These are phyloP conservation scores for Campoletis sonorensis DNA, from an alignment of 1,140 invertebrate genomes.

Conservation along the genomic window DNA sequence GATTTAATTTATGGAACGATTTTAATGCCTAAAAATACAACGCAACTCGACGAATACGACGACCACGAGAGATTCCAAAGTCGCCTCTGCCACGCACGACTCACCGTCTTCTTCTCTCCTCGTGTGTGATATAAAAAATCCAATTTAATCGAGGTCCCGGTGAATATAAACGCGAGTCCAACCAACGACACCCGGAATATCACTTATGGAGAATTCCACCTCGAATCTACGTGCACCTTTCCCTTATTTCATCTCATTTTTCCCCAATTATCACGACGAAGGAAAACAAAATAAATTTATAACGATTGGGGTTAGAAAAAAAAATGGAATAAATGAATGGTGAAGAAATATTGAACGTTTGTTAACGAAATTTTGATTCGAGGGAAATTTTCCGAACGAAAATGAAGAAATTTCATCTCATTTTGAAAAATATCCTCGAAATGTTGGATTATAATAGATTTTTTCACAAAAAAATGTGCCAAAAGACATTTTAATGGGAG, in stretches of 20 bases:
- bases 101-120: not conserved
- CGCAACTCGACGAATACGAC: constrained; percentile 21
- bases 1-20: constrained; percentile 50
- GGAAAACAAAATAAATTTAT: too few relatives aligned
- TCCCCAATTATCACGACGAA: too few relatives aligned
- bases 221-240: not conserved
- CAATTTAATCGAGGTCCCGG: constrained; percentile 39
- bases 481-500: too few relatives aligned
- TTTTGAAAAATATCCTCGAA: too few relatives aligned
- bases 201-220: not conserved
- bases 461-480: too few relatives aligned
- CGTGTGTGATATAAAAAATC: constrained; percentile 41
- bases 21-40: constrained; percentile 49
- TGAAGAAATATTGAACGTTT: not conserved
- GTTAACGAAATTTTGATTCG: too few relatives aligned
- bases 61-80: constrained; percentile 30
- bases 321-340: not conserved
- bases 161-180: constrained; percentile 5
- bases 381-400: too few relatives aligned
- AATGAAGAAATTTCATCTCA: too few relatives aligned
- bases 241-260: too few relatives aligned
- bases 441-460: too few relatives aligned
- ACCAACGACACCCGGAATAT: not conserved
- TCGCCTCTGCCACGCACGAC: constrained; percentile 33
- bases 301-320: not conserved